Evolutionary conservation across 2,113 vertebrate genomes (phyloP), one percentile per base, ranked within the genome.

Genomic region (Sciurus niger): DNA sequence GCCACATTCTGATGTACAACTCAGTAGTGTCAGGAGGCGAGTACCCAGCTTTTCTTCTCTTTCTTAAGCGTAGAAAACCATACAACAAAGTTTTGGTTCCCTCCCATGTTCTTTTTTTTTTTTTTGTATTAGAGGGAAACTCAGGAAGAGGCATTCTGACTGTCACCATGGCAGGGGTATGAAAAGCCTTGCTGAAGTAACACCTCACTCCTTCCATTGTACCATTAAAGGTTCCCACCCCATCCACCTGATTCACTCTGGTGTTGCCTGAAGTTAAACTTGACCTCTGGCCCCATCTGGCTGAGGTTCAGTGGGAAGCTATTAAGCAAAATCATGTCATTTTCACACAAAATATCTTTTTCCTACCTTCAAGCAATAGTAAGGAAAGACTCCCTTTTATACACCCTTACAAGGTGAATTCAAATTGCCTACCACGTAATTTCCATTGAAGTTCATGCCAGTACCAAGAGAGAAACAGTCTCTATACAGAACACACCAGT

Each of bases 321-420:
- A 68, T 20, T 22, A 92, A 76, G 68, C 46, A 60, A 91, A 53
- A 89, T 28, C 28, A 51, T 6, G 24, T 43, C 51, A n/a, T 34
- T 80, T 88, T 89, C 25, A 96, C 48, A 60, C 25, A 37, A 88
- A 72, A 72, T 24, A 43, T 80, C 8, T 58, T 85, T 95, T 85
- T 72, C 2, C 43, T 51, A 30, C 58, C 32, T 95, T 91, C n/a
- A 37, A 78, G 48, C 70, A 87, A 72, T 43, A 91, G n/a, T 55
- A 78, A 48, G 46, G 46, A 79, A 87, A 70, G 28, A 9, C 51
- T 82, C 16, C 32, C 46, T 89, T 93, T 53, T 30, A 53, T 40
- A 53, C 4, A 37, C 63, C 8, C 20, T 92, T 22, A 67, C 25
- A 37, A 34, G 24, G 24, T 83, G 32, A 89, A 92, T 73, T 93